A percentile compares a stretch with the other conserved stretches of the same genome.
phyloP scores from a whole-genome alignment of 2,797 vertebrate genomes.

The Premnoplex brunnescens region DNA sequence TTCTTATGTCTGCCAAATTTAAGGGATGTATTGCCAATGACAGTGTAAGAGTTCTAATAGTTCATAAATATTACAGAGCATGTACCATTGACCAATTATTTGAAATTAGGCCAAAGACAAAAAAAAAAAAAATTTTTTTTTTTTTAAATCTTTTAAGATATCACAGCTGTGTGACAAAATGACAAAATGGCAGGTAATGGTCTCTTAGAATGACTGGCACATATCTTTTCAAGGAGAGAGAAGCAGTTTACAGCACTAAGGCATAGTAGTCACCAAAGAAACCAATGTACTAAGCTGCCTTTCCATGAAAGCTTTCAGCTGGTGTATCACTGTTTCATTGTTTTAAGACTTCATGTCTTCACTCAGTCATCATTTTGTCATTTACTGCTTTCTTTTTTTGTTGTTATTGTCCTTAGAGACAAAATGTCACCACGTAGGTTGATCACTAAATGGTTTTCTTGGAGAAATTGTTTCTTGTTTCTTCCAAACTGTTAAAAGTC shows the following conservation, averaged over 20 bases:
- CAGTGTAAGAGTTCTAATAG: not conserved
- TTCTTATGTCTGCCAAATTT: not conserved
- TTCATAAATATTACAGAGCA: not conserved
- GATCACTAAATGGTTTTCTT: not conserved
- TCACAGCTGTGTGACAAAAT: not conserved
- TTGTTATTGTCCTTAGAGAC: not conserved
- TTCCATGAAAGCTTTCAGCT: not conserved
- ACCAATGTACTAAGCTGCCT: rapidly evolving
- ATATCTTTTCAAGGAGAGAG: not conserved
- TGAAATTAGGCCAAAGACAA: not conserved
- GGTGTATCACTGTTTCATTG: not conserved
- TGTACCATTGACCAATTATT: not conserved
- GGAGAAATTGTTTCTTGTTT: not conserved
- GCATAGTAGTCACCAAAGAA: not conserved
- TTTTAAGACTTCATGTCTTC: not conserved
- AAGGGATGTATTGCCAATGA: not conserved
- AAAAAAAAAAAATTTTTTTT: not conserved
- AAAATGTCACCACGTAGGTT: conserved; percentile 4
- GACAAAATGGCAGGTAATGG: not conserved
- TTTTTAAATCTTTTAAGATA: not conserved
- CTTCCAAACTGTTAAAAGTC: not conserved
- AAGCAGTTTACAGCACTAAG: not conserved
- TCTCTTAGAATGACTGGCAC: not conserved
- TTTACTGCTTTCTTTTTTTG: not conserved
- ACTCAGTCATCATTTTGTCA: not conserved